A percentile compares a stretch with the other conserved stretches of the same genome.
phyloP scores from a whole-genome alignment of 2,888 invertebrate species.

The Drosophila mercatorum region DNA sequence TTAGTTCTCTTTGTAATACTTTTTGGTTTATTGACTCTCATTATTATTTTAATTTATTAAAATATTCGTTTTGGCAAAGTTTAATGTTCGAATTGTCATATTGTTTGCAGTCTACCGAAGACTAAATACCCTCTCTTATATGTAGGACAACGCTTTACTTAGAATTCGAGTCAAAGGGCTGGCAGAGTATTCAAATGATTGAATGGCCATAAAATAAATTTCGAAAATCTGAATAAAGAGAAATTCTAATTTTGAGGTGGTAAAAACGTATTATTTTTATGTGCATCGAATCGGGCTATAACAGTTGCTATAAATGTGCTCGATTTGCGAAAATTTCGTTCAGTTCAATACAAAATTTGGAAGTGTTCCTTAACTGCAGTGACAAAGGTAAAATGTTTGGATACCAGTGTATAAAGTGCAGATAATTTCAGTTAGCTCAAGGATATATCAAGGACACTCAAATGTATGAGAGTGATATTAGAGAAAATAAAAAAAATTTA shows the following conservation, averaged over 20 bases:
- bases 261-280: not conserved
- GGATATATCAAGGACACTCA: not conserved
- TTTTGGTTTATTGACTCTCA: not conserved
- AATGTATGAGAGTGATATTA: not conserved
- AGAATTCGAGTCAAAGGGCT: not conserved
- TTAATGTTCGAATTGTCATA: not conserved
- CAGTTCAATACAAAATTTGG: not conserved
- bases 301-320: conserved; percentile 1
- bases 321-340: not conserved
- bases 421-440: not conserved
- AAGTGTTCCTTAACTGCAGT: not conserved
- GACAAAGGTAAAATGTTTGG: not conserved
- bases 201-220: not conserved
- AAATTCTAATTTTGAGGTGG: not conserved
- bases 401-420: not conserved
- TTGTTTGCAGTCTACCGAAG: not conserved
- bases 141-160: not conserved
- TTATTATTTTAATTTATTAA: conserved; percentile 1
- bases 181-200: not conserved
- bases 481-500: too few species aligned
- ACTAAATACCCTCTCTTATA: not conserved
- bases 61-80: not conserved
- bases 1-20: not conserved
- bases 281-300: not conserved
- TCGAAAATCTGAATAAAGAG: not conserved